Conservation (phyloP, 2,888 invertebrate genomes). For the Stenolophus ochropezus region DNA sequence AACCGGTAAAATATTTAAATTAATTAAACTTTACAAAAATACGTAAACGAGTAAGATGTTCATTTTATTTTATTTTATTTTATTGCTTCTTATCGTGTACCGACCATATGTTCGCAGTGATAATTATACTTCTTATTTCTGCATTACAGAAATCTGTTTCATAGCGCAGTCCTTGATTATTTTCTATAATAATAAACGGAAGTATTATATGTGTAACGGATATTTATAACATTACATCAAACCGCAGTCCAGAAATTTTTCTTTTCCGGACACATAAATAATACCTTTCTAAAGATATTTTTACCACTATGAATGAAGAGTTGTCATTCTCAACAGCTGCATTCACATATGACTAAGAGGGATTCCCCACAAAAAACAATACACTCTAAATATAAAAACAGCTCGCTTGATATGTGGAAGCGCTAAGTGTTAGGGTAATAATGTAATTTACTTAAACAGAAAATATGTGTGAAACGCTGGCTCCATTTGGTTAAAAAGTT, state of each 20-base stretch:
- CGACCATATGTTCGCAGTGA: background rate
- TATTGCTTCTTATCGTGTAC: too few species aligned
- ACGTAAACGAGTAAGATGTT: too few species aligned
- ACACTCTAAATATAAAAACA: conserved; percentile 25
- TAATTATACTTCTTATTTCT: too few species aligned
- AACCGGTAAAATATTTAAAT: too few species aligned
- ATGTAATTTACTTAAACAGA: conserved; percentile 10
- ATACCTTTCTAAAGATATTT: background rate
- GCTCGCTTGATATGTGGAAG: background rate
- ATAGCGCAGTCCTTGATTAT: background rate
- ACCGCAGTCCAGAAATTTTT: background rate
- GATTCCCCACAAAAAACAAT: background rate
- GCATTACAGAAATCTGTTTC: background rate
- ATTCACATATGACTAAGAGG: background rate
- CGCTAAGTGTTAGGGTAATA: conserved; percentile 11
- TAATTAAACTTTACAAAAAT: too few species aligned
- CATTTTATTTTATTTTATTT: too few species aligned
- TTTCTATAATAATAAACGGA: background rate
- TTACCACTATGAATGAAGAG: background rate
- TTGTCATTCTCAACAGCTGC: background rate
- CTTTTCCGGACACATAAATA: background rate
- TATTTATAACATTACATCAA: background rate
- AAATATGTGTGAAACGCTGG: conserved; percentile 1
- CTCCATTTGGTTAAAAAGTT: background rate
- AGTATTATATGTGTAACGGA: background rate